Evolutionary conservation across 2,888 invertebrate genomes (phyloP), one percentile per base, ranked within the genome.

Genomic region (Fragum whitleyi): DNA sequence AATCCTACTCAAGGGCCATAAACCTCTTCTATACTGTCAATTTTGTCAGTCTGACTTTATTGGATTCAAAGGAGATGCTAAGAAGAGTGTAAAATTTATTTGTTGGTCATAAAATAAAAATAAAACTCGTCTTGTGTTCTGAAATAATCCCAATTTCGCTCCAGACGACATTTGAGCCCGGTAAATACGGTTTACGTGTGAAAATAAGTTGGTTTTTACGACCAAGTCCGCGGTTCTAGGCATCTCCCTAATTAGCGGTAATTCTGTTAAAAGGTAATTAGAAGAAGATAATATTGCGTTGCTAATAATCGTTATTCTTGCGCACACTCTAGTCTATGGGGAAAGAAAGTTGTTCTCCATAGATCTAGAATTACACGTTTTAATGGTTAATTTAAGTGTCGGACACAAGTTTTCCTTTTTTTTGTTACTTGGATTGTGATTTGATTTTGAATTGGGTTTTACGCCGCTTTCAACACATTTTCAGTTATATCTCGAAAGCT

Each of bases 71-170:
- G 67, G 71, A 81, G 67, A 70, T 74, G 78, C 81, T 81, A 67
- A 84, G 65, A 74, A 81, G 78, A 32, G 28, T 53, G 73, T 81
- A 39, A 79, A 84, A 74, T 81, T 80, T 85, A 85, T 81, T 81
- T 74, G 53, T 70, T 57, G 23, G 53, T 53, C 67, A 81, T 81
- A 81, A 81, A 85, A 85, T 81, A 79, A 85, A 85, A 67, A 79
- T 74, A 74, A 81, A 85, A 79, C 51, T 72, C 71, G 81, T 85
- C 81, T 68, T 59, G 14, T 59, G 28, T 72, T 59, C 61, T 59
- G 29, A 61, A 72, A 72, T 51, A 69, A 69, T 51, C 51, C 32
- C 69, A 65, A 42, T 42, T n/a, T 42, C 14, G 42, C 32, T n/a
- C 42, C 65, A 65, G 65, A 65, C 65, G 65, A 65, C 65, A 65